phyloP scores from a whole-genome alignment of 2,888 invertebrate species.

The Kryphioiulus occultus region DNA sequence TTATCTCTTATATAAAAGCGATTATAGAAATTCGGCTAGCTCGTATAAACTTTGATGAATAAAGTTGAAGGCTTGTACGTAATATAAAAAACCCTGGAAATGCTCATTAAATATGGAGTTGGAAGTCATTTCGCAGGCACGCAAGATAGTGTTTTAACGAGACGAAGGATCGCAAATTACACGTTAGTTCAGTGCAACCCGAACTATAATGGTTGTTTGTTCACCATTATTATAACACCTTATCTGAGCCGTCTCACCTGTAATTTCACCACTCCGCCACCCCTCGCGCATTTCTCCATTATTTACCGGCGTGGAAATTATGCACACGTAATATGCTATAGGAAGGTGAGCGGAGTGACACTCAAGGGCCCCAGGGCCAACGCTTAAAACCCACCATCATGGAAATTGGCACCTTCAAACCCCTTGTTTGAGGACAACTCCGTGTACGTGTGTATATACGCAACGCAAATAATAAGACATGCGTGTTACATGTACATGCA shows the following conservation, averaged over 20 bases:
- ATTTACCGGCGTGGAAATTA: background rate
- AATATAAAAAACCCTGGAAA: background rate
- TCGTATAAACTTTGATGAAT: background rate
- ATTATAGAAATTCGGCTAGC: background rate
- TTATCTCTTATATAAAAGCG: background rate
- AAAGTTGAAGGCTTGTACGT: background rate
- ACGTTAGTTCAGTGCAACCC: background rate
- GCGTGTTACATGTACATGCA: background rate
- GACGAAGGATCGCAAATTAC: conserved; percentile 1
- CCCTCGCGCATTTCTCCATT: background rate
- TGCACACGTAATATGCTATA: background rate
- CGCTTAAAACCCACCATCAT: background rate
- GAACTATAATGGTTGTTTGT: conserved; percentile 37
- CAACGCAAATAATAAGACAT: background rate
- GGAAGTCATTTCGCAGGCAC: background rate
- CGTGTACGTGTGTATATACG: background rate
- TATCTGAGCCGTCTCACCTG: background rate
- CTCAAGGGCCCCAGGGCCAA: background rate
- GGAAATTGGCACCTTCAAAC: background rate
- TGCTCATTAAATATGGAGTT: background rate
- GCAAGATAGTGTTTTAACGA: conserved; percentile 29
- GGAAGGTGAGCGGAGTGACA: background rate
- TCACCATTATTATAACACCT: conserved; percentile 41
- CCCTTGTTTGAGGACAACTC: background rate
- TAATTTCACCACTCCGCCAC: background rate